Evolutionary conservation across 2,888 invertebrate genomes (phyloP).

Genomic region (Desoria tigrina): DNA sequence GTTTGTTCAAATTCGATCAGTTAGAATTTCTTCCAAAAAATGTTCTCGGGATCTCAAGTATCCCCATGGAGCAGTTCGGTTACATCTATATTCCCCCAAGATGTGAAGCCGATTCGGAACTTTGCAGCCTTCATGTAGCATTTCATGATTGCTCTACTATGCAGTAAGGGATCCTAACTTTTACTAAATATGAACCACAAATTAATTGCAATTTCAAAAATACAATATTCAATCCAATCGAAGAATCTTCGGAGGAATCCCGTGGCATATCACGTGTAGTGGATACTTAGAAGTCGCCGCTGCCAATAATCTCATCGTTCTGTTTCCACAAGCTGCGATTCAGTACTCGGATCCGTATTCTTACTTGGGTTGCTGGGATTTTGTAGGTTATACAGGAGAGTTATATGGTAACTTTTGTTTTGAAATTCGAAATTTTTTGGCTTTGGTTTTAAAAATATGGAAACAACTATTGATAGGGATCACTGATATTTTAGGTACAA

Average conservation of each 20-base stretch:
- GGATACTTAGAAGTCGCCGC: conserved; percentile 51
- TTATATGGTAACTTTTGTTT: conserved; percentile 33
- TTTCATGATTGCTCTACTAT: conserved; percentile 50
- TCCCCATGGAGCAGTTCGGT: conserved; percentile 44
- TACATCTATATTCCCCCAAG: conserved; percentile 44
- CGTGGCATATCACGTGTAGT: conserved; percentile 49
- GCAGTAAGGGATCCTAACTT: conserved; percentile 35
- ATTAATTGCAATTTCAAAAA: neutral
- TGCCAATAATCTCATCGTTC: conserved; percentile 48
- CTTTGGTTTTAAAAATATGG: neutral
- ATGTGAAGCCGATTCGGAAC: conserved; percentile 34
- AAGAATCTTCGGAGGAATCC: conserved; percentile 46
- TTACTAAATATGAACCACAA: neutral
- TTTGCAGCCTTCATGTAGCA: conserved; percentile 48
- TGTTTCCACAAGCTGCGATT: conserved; percentile 47
- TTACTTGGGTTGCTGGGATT: conserved; percentile 50
- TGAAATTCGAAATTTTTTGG: conserved; percentile 6
- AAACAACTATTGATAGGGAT: neutral
- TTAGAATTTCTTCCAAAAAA: conserved; percentile 48
- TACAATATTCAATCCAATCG: neutral
- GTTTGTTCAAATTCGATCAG: conserved; percentile 47
- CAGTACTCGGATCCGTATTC: conserved; percentile 47
- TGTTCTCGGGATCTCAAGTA: conserved; percentile 35
- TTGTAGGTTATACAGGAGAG: conserved; percentile 50
- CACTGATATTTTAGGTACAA: conserved; percentile 38